Evolutionary conservation across 2,888 invertebrate genomes (phyloP).

Genomic region (Eugnorisma glareosa): DNA sequence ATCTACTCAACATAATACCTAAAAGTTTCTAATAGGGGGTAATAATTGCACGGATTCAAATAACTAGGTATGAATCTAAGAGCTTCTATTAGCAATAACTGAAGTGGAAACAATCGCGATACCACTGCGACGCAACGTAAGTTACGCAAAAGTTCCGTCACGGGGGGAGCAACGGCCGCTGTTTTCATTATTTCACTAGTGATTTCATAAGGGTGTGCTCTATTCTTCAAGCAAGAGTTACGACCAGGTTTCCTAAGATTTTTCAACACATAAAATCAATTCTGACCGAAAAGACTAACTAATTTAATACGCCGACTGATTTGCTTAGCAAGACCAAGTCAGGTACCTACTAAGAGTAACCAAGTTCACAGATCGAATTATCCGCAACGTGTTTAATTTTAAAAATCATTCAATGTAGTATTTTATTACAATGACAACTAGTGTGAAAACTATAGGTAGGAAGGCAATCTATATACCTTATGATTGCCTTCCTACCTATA

Average conservation of each 20-base stretch:
- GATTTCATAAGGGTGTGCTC: conserved; percentile 56
- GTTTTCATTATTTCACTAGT: conserved; percentile 63
- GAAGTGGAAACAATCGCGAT: conserved; percentile 68
- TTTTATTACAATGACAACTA: background rate
- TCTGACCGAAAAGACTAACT: conserved; percentile 1
- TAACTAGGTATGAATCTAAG: conserved; percentile 15
- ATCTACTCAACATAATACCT: no score
- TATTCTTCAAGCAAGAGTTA: conserved; percentile 25
- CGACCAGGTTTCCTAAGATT: conserved; percentile 45
- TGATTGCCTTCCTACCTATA: background rate
- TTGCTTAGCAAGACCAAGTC: background rate
- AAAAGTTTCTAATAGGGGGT: background rate
- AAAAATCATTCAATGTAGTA: background rate
- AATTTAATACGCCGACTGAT: background rate
- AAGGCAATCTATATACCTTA: no score
- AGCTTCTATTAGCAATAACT: conserved; percentile 51
- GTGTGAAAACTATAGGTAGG: no score
- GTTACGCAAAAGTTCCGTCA: conserved; percentile 69
- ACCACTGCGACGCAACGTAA: conserved; percentile 54
- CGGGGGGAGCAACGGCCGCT: conserved; percentile 43
- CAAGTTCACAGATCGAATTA: conserved; percentile 14
- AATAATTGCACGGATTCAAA: background rate
- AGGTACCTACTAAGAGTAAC: background rate
- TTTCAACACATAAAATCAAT: conserved; percentile 32
- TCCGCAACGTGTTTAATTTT: background rate